Evolutionary conservation across 2,113 vertebrate genomes (phyloP).

Genomic region (Vulpes vulpes): DNA sequence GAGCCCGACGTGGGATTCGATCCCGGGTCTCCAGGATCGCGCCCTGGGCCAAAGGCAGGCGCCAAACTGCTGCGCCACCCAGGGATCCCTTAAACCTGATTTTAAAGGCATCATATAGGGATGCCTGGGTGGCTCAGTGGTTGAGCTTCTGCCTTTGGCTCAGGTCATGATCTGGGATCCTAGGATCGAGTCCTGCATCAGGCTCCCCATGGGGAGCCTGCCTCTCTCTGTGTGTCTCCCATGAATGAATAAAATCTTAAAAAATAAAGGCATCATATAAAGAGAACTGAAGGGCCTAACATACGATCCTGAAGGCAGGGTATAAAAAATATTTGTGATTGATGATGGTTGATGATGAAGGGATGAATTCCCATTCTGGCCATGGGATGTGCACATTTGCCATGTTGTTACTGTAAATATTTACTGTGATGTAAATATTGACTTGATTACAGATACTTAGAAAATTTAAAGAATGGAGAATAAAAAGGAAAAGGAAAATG

Average conservation of each 20-base stretch:
- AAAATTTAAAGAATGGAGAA: not conserved
- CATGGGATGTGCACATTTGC: not conserved
- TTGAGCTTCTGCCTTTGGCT: no score
- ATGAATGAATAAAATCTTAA: no score
- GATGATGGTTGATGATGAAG: not conserved
- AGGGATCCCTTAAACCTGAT: not conserved
- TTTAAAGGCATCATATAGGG: not conserved
- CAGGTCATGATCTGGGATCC: no score
- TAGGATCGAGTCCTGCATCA: no score
- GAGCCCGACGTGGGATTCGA: no score
- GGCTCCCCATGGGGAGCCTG: no score
- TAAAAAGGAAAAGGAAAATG: not conserved
- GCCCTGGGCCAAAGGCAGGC: no score
- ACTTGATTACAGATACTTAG: not conserved
- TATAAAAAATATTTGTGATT: slow-evolving; percentile 15
- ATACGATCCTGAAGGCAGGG: not conserved
- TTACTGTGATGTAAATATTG: not conserved
- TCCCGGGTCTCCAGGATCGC: no score
- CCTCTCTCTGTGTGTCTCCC: no score
- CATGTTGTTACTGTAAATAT: not conserved
- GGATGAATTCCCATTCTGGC: not conserved
- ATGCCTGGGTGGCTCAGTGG: no score
- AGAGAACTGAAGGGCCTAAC: not conserved
- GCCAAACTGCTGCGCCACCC: no score
- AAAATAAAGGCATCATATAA: not conserved